phyloP scores from a whole-genome alignment of 2,888 invertebrate species.

The Euplexia lucipara region DNA sequence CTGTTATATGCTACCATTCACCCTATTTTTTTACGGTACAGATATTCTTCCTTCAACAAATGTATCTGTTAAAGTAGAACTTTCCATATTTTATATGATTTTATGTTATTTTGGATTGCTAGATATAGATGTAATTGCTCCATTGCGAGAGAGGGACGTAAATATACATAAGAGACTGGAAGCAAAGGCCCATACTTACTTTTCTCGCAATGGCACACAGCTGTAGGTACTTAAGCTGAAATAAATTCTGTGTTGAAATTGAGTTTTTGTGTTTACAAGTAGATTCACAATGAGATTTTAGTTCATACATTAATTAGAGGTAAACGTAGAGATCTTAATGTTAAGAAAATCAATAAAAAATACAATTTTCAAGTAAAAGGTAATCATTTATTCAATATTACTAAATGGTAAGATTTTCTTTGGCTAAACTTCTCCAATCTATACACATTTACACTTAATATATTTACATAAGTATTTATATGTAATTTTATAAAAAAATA shows the following conservation, averaged over 20 bases:
- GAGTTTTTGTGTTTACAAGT: not conserved
- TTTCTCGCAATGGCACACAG: not conserved
- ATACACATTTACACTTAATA: slow-evolving; percentile 50
- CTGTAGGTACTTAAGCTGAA: slow-evolving; percentile 1
- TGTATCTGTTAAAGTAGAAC: not conserved
- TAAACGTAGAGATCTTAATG: slow-evolving; percentile 11
- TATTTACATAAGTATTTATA: slow-evolving; percentile 1
- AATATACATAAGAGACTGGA: too few relatives aligned
- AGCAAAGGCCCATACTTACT: too few relatives aligned
- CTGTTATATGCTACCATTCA: too few relatives aligned
- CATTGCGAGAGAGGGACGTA: not conserved
- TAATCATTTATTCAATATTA: slow-evolving; percentile 57
- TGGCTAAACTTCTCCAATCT: slow-evolving; percentile 70
- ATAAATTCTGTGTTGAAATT: slow-evolving; percentile 2
- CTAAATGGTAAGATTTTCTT: slow-evolving; percentile 73
- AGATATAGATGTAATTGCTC: not conserved
- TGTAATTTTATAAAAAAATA: not conserved
- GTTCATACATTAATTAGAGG: slow-evolving; percentile 22
- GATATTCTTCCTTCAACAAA: not conserved
- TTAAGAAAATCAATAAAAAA: not conserved
- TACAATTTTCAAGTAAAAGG: slow-evolving; percentile 8
- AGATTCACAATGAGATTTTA: slow-evolving; percentile 43
- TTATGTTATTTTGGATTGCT: too few relatives aligned
- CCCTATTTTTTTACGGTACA: too few relatives aligned
- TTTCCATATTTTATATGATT: too few relatives aligned